Percentiles rank a stretch among this genome's conserved stretches.
phyloP scores from a whole-genome alignment of 2,888 invertebrate species.

The Spodoptera picta region DNA sequence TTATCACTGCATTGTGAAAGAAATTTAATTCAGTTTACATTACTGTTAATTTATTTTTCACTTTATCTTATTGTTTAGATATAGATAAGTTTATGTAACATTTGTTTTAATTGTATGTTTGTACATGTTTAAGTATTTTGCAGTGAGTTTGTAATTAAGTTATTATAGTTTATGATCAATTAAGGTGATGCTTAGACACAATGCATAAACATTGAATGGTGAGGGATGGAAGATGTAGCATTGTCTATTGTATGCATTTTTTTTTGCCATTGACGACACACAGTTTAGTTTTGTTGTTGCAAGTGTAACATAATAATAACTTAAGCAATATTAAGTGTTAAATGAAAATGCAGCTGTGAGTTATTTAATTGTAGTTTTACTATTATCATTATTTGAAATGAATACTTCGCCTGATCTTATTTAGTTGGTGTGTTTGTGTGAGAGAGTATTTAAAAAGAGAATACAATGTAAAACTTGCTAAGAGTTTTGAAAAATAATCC shows the following conservation, averaged over 20 bases:
- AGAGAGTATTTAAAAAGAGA: too few relatives aligned
- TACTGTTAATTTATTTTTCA: slow-evolving; percentile 19
- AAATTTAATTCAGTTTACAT: slow-evolving; percentile 29
- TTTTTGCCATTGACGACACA: slow-evolving; percentile 10
- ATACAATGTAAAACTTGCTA: too few relatives aligned
- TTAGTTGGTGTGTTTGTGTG: too few relatives aligned
- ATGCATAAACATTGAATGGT: slow-evolving; percentile 25
- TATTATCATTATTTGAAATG: too few relatives aligned
- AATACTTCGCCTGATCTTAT: too few relatives aligned
- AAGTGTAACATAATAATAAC: too few relatives aligned
- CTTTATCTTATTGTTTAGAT: slow-evolving; percentile 30
- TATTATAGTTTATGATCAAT: slow-evolving; percentile 23
- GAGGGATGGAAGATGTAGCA: slow-evolving; percentile 8
- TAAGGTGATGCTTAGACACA: slow-evolving; percentile 12
- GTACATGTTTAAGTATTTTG: slow-evolving; percentile 1
- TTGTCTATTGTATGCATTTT: slow-evolving; percentile 18
- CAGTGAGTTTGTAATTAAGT: slow-evolving; percentile 15
- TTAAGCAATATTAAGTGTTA: too few relatives aligned
- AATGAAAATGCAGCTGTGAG: too few relatives aligned
- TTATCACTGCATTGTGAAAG: slow-evolving; percentile 51
- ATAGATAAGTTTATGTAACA: slow-evolving; percentile 25
- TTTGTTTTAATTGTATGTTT: slow-evolving; percentile 18
- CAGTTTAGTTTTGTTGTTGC: neutral
- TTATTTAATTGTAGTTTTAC: too few relatives aligned
- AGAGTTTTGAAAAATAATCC: too few relatives aligned